A percentile compares a stretch with the other conserved stretches of the same genome.
Evolutionary conservation across 2,797 vertebrate species (phyloP).

Genomic region (Oreortyx pictus): DNA sequence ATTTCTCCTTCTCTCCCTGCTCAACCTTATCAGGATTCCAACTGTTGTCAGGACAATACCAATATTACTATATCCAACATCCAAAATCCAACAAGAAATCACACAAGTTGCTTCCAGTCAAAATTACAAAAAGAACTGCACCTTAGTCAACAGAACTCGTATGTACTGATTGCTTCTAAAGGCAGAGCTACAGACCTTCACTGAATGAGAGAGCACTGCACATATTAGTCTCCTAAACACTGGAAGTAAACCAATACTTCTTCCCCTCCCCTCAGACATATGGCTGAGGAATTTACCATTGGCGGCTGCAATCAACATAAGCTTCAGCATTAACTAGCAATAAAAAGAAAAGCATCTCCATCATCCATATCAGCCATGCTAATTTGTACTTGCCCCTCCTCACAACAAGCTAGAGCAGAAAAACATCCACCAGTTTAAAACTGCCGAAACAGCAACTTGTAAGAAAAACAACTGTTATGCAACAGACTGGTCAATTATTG

Average conservation of each 20-base stretch:
- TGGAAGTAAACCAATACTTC: neutral
- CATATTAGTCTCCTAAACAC: neutral
- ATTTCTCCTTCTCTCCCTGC: neutral
- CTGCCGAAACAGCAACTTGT: slow-evolving; percentile 2
- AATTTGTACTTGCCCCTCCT: neutral
- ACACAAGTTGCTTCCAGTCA: neutral
- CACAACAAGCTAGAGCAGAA: neutral
- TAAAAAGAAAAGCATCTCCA: neutral
- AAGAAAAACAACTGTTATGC: slow-evolving; percentile 13
- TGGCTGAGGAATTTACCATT: neutral
- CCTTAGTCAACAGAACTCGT: neutral
- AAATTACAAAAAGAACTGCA: neutral
- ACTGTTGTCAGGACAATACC: neutral
- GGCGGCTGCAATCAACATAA: neutral
- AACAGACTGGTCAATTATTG: neutral
- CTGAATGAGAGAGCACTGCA: neutral
- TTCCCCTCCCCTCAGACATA: neutral
- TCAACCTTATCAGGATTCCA: neutral
- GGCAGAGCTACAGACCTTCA: neutral
- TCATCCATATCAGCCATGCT: neutral
- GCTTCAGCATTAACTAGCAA: neutral
- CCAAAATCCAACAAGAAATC: neutral
- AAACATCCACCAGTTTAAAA: neutral
- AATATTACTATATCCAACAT: neutral
- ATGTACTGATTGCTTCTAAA: neutral